Evolutionary conservation across 2,888 invertebrate species (phyloP).

Genomic region (Clusia tigrina): DNA sequence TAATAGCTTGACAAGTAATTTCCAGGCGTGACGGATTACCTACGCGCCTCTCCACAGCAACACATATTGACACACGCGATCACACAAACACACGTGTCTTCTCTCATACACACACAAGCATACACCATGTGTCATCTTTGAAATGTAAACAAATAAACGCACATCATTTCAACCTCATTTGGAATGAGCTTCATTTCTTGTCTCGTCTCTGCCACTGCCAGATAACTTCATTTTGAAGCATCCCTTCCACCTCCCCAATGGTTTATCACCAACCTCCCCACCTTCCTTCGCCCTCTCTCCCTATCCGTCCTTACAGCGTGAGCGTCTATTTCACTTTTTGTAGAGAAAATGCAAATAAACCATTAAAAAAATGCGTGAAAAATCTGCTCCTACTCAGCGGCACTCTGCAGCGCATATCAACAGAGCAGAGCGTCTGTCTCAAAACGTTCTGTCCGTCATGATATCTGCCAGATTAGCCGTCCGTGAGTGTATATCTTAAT

Average conservation of each 20-base stretch:
- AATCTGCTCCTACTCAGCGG: background rate
- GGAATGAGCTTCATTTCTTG: background rate
- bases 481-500: slow-evolving; percentile 1
- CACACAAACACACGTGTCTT: background rate
- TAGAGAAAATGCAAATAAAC: slow-evolving; percentile 17
- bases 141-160: slow-evolving; percentile 12
- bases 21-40: background rate
- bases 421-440: background rate
- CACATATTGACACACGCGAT: background rate
- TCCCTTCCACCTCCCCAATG: too few relatives aligned
- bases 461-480: slow-evolving; percentile 19
- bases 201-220: background rate
- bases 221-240: slow-evolving; percentile 12
- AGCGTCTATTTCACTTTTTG: background rate
- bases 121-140: slow-evolving; percentile 2
- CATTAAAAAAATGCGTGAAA: slow-evolving; percentile 19
- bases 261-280: background rate
- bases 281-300: background rate
- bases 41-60: background rate
- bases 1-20: background rate
- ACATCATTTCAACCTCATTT: slow-evolving; percentile 1
- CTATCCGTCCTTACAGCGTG: background rate
- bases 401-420: background rate
- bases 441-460: background rate
- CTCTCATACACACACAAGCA: background rate